Base-by-base conservation (phyloP, 1,140 invertebrate species). In the Delia radicum region DNA sequence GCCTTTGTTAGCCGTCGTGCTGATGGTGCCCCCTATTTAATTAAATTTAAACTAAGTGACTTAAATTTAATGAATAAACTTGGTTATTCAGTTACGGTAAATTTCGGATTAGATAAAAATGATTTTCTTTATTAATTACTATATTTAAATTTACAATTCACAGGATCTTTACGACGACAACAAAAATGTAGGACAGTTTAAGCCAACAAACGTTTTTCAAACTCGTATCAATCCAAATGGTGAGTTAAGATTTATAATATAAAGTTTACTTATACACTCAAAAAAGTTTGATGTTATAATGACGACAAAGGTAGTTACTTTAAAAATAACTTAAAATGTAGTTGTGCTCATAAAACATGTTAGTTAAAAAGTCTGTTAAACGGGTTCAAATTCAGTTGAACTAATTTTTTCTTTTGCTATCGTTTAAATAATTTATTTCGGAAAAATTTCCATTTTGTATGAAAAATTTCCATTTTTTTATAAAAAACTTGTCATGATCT, bases 1-100 rank as follows among this genome's bases (percentile, higher is more conserved):
- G 94, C 93, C 2, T 96, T 96, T 83, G 89, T 96, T 3, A 97
- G 96, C 86, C 88, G 94, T 74, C 89, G 95, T 77, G 93, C 87
- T 1, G 91, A 93, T 81, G 92, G 91, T 2, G 87, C 87, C 55
- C 90, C 91, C 0, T 89, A 89, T 79, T 77, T 86, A 10, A 84
- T 90, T 0, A 87, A 84, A n/a, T 87, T 91, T 24, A 88, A 87
- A 0, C 81, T 90, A 18, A 78, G 87, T 6, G 88, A 90, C 28
- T 83, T 92, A 67, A 85, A 87, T 61, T 79, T 92, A 15, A 77
- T 27, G 13, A 82, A 87, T 65, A 63, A 78, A 2, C 78, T 84
- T 24, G 85, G 82, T 13, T 91, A 90, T 77, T 67, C 77, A 28
- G 84, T 90, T 5, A 78, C 87, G 83, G 89, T 90, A 29, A n/a